Evolutionary conservation across 2,888 invertebrate genomes (phyloP).

Genomic region (Steinernema scapterisci): DNA sequence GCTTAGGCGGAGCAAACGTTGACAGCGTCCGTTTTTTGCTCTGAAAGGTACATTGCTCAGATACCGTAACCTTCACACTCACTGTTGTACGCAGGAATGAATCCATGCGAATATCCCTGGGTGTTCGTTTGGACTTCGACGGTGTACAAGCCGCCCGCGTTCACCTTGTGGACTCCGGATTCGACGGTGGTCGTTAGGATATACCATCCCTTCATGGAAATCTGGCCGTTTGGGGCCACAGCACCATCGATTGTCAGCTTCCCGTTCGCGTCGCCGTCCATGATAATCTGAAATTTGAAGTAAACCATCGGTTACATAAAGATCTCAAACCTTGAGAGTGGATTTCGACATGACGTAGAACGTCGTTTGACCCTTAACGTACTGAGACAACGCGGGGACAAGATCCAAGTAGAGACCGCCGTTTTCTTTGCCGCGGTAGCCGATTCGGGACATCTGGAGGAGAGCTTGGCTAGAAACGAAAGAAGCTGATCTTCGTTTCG

Average conservation of each 20-base stretch:
- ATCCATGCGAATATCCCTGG: not conserved
- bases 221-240: not conserved
- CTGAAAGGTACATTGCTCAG: not conserved
- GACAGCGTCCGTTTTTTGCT: not conserved
- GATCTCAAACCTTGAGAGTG: no score
- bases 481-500: no score
- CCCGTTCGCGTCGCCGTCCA: not conserved
- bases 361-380: not conserved
- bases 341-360: slow-evolving; percentile 1
- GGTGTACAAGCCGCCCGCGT: not conserved
- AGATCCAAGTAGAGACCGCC: slow-evolving; percentile 7
- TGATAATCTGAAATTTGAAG: not conserved
- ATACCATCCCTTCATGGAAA: not conserved
- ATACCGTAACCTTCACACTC: not conserved
- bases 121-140: not conserved
- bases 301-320: no score
- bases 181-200: not conserved
- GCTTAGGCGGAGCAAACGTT: not conserved
- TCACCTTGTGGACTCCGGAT: not conserved
- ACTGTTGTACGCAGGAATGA: slow-evolving; percentile 8
- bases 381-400: not conserved
- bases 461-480: not conserved
- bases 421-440: not conserved
- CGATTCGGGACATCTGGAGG: slow-evolving; percentile 16
- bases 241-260: not conserved